Evolutionary conservation across 2,797 vertebrate genomes (phyloP), one percentile per base, ranked within the genome.

Genomic region (Loris lydekkerianus): DNA sequence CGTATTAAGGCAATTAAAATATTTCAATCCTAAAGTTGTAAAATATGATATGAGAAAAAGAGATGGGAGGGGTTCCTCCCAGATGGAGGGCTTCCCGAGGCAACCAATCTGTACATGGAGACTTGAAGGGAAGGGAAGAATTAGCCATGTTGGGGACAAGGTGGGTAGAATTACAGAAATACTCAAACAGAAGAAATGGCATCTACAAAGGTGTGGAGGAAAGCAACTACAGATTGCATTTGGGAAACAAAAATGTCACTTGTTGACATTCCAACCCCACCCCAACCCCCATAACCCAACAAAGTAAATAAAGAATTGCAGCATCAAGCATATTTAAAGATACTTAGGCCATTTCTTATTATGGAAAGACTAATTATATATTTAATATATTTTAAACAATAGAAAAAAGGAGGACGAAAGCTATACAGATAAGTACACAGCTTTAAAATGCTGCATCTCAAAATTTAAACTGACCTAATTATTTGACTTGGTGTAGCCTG

Each of bases 311-410:
- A 69, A 95, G 23, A 43, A 73, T 2, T 80, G 13, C 49, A 70
- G 17, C 20, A 40, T 82, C 58, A 80, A 25, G 82, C 89, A 49
- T 37, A 81, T 69, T 82, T 85, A 91, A 67, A 86, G 53, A 67
- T 46, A 72, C 10, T 85, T 65, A 84, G 21, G 20, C 10, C 23
- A 83, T 43, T 77, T 77, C 86, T 87, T 61, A 91, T 69, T 94
- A 86, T 58, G 67, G 43, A 88, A 80, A 85, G 14, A 77, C n/a
- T n/a, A 27, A 5, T 23, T 87, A 11, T 76, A 61, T 69, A 81
- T 88, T 63, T 81, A 86, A 53, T 84, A 63, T 13, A 91, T 65
- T 81, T 89, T 67, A 93, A 93, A 89, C 37, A 56, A 34, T 20
- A 37, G 2, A 70, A 63, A 63, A 25, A 40, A 82, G 10, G 17